phyloP scores from a whole-genome alignment of 2,797 vertebrate species.

The Helarctos malayanus region DNA sequence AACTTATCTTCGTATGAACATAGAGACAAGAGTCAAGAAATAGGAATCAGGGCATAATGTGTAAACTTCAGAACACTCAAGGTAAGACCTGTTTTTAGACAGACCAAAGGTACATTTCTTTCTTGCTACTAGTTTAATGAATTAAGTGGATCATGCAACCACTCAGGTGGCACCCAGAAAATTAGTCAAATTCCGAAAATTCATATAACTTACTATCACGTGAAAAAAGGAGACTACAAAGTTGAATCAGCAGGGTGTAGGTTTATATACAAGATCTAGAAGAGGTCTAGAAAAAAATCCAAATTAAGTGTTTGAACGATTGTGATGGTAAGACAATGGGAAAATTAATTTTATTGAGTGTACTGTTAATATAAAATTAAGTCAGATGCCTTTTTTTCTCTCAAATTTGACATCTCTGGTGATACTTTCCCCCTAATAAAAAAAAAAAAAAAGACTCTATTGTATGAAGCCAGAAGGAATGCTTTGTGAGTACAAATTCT shows the following conservation, averaged over 20 bases:
- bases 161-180: not conserved
- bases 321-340: not conserved
- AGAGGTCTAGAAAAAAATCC: not conserved
- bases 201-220: not conserved
- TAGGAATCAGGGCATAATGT: not conserved
- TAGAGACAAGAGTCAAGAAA: not conserved
- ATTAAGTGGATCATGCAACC: not conserved
- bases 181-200: not conserved
- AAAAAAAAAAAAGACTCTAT: not conserved
- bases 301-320: not conserved
- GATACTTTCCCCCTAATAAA: not conserved
- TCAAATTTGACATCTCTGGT: not conserved
- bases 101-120: not conserved
- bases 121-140: not conserved
- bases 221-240: not conserved
- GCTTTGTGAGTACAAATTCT: not conserved
- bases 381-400: not conserved
- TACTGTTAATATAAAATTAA: constrained; percentile 23
- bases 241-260: not conserved
- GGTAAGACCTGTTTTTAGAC: not conserved
- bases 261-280: not conserved
- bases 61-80: not conserved
- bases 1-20: not conserved
- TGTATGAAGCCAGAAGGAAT: not conserved
- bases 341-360: not conserved